Base-by-base conservation (phyloP, 2,113 vertebrate species). In the Gopherus flavomarginatus region DNA sequence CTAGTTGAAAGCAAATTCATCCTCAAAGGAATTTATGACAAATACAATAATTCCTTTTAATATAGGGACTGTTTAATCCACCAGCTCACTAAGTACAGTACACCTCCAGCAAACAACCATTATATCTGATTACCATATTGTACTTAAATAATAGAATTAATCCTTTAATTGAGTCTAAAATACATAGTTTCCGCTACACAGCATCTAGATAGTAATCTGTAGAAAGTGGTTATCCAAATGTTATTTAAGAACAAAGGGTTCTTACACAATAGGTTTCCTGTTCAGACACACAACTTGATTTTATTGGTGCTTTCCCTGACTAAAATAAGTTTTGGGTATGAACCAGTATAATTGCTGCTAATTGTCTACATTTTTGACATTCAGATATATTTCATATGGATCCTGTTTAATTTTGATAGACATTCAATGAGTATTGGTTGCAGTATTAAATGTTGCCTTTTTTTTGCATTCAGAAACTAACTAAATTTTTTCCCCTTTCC, bases 21-120 rank as follows among this genome's bases (percentile, higher is more conserved):
- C 97, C 98, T 98, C 96, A 62, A 88, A 98, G 98, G 98, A 98
- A 98, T 98, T 97, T 97, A 97, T 97, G 98, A 98, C 98, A 98
- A 98, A 98, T 97, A 97, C 97, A 96, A 93, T 97, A 96, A 97
- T 98, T 97, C 98, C 97, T 98, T 98, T 98, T 97, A 97, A 97
- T 95, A 85, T 96, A 82, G 31, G 57, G 92, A 59, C 91, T 95
- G 94, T 97, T 98, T 98, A 97, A 98, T 98, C 97, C 96, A 93
- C 95, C 72, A 92, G 77, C 94, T 93, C 95, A 95, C 94, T 96
- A 96, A 96, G 94, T 42, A 82, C 88, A 88, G 81, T 83, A 89
- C n/a, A 86, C 94, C 97, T 97, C 97, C 97, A 97, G 97, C 96
- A 98, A 97, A 90, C 93, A 96, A 50, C 96, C 88, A 89, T 97